Conservation (phyloP, 2,113 vertebrate species). For the Rhizomys pruinosus region DNA sequence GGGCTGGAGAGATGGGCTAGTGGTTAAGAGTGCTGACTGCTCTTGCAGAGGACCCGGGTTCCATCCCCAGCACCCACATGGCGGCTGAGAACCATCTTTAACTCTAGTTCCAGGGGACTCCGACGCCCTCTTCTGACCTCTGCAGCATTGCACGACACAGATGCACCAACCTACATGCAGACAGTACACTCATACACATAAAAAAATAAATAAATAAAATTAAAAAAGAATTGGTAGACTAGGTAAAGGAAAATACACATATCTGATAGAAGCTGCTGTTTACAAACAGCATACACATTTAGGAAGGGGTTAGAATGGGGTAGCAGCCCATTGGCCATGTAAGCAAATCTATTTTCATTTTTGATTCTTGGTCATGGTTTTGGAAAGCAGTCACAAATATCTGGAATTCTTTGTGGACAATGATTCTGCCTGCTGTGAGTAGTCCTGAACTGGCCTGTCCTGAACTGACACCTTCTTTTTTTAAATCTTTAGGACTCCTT, state of each 20-base stretch:
- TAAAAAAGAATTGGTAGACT: too few relatives aligned
- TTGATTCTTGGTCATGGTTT: neutral
- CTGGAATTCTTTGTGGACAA: neutral
- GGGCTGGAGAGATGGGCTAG: too few relatives aligned
- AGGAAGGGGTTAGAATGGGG: neutral
- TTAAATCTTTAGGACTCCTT: constrained; percentile 89
- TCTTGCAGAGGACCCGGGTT: too few relatives aligned
- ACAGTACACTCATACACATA: too few relatives aligned
- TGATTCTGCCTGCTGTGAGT: neutral
- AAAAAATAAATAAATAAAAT: too few relatives aligned
- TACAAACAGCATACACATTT: neutral
- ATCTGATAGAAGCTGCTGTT: neutral
- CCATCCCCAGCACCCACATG: too few relatives aligned
- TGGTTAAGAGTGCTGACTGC: too few relatives aligned
- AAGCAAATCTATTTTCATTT: constrained; percentile 14
- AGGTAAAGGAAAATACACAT: neutral
- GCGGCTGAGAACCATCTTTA: too few relatives aligned
- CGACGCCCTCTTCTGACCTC: too few relatives aligned
- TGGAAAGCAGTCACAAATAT: neutral
- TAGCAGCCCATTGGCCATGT: neutral
- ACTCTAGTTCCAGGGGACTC: too few relatives aligned
- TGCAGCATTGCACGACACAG: too few relatives aligned
- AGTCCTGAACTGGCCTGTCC: neutral
- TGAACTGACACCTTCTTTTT: constrained; percentile 10
- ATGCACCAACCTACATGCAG: too few relatives aligned